Base-by-base conservation (phyloP, 23 tunicate genomes). In the Phallusia fumigata region DNA sequence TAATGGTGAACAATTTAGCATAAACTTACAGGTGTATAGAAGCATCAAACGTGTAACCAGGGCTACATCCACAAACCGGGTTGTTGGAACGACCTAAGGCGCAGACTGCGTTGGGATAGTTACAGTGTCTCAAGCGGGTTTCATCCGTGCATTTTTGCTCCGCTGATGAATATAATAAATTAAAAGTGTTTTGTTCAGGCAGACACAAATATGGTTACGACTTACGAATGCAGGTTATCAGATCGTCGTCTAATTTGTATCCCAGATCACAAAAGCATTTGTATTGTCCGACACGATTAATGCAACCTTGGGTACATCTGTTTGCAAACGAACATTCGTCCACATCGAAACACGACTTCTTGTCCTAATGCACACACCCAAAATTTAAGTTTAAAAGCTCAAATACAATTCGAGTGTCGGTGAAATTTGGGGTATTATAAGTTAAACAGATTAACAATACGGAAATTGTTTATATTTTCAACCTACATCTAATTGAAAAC, bases 211-310 rank as follows among this genome's bases (percentile, higher is more conserved):
- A 34, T 26, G 51, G n/a, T n/a, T 11, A 21, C 26, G 6, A 34
- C 88, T 83, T 76, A 92, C 97, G 85, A 28, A 86, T 51, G 58
- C 97, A 92, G 31, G 83, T 77, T 36, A 52, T 64, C 32, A 78
- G 77, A 50, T 92, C 88, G 16, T 64, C 33, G 76, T 78, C 97
- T 35, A 92, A 77, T 28, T 73, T 31, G 49, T 83, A 92, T 24
- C 91, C 97, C 28, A 21, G 52, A 72, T 84, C 53, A 65, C 97
- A 92, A 12, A 90, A 92, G 53, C 97, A 92, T 31, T 50, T 76
- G 73, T 85, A 92, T 49, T 33, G 52, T 16, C 97, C 97, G 3
- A 79, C 31, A 10, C 32, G 36, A 47, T 92, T 92, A 31, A 18
- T 72, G 74, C 97, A 92, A 26, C 24, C 65, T 33, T 92, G 97